Conservation (phyloP, 1,140 invertebrate species). For the Listronotus bonariensis region DNA sequence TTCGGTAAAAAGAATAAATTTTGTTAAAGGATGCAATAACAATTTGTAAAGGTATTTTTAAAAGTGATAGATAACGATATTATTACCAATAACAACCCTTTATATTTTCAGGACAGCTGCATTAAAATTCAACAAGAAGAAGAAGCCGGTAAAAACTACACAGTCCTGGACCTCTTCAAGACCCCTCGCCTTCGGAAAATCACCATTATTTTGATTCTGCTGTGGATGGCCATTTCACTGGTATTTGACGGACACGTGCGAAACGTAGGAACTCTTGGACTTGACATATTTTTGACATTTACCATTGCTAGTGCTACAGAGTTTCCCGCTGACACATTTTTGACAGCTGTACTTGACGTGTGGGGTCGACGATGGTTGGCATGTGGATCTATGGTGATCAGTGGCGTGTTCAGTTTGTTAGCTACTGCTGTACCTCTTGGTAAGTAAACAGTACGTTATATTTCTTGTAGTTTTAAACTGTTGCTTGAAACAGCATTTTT, state of each 20-base stretch:
- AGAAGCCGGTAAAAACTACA: constrained; percentile 69
- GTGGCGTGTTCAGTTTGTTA: constrained; percentile 79
- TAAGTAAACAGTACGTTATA: constrained; percentile 54
- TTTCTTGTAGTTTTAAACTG: too few species aligned
- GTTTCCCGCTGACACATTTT: constrained; percentile 80
- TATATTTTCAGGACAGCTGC: constrained; percentile 63
- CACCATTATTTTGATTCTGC: constrained; percentile 74
- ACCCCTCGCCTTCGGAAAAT: constrained; percentile 72
- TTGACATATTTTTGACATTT: constrained; percentile 83
- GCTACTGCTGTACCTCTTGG: constrained; percentile 71
- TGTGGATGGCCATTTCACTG: constrained; percentile 86
- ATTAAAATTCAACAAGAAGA: constrained; percentile 69
- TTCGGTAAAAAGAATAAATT: too few species aligned
- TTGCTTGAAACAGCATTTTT: too few species aligned
- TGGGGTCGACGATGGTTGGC: constrained; percentile 85
- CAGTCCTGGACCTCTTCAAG: constrained; percentile 77
- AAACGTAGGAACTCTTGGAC: constrained; percentile 76
- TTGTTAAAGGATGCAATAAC: background rate
- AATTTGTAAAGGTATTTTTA: too few species aligned
- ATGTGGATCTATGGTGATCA: constrained; percentile 76
- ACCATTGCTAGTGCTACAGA: constrained; percentile 81
- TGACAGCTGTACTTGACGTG: constrained; percentile 77
- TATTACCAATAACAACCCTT: too few species aligned
- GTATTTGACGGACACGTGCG: constrained; percentile 86
- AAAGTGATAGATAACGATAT: too few species aligned